These are phyloP conservation scores for Sus cebifrons DNA, from an alignment of 2,797 vertebrate genomes.

Conservation along the genomic window DNA sequence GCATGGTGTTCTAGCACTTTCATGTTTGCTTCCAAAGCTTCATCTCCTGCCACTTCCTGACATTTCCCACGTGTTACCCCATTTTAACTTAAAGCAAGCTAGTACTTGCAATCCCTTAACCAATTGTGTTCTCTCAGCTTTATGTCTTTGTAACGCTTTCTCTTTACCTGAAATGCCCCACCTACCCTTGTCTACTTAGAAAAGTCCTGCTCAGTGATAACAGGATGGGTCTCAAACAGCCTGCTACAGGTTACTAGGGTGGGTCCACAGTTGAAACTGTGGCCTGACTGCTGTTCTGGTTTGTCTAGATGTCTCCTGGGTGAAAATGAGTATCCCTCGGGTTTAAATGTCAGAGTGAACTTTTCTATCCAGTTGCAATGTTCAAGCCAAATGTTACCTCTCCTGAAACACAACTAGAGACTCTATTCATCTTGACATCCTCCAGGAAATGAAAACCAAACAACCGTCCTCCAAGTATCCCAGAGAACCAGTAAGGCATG, in stretches of 20 bases:
- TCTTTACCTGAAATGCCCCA: conserved; percentile 33
- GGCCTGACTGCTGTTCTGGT: not conserved
- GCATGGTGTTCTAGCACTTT: not conserved
- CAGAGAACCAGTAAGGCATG: not conserved
- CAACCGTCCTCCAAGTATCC: not conserved
- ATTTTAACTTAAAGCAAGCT: not conserved
- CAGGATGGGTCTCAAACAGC: not conserved
- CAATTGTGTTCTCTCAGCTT: conserved; percentile 5
- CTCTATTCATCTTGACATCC: not conserved
- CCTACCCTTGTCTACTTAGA: not conserved
- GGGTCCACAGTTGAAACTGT: conserved; percentile 28
- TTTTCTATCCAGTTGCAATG: conserved; percentile 1
- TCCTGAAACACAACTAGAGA: conserved; percentile 35
- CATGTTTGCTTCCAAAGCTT: not conserved
- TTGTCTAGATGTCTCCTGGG: not conserved
- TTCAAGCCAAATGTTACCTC: conserved; percentile 10
- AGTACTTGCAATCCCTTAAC: conserved; percentile 25
- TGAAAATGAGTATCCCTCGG: not conserved
- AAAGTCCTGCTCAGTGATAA: not conserved
- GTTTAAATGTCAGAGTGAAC: conserved; percentile 37
- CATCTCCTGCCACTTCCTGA: conserved; percentile 11
- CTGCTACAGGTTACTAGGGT: conserved; percentile 7
- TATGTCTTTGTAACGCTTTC: conserved; percentile 1
- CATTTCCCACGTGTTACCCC: not conserved
- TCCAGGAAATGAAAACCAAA: not conserved